A percentile compares a stretch with the other conserved stretches of the same genome.
Evolutionary conservation across 2,797 vertebrate genomes (phyloP).

Genomic region (Lepilemur ruficaudatus): DNA sequence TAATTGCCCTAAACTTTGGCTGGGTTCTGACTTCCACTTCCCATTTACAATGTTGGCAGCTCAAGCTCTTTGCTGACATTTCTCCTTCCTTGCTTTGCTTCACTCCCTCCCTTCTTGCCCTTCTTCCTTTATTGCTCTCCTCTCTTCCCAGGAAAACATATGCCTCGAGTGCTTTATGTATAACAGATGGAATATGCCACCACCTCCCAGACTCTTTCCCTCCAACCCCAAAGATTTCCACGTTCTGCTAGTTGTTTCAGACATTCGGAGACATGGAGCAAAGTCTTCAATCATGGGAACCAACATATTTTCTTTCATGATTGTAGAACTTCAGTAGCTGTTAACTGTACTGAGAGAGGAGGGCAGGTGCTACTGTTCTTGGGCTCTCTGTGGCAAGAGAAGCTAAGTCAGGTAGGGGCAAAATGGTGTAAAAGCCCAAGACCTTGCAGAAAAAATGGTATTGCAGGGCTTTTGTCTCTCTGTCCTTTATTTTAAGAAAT

Average conservation of each 20-base stretch:
- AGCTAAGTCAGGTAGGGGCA: background rate
- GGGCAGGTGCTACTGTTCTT: background rate
- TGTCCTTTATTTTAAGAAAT: background rate
- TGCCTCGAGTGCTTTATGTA: background rate
- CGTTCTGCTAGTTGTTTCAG: background rate
- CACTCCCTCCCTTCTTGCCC: background rate
- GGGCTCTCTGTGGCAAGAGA: background rate
- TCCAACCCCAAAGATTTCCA: background rate
- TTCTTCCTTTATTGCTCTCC: background rate
- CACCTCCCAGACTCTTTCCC: accelerated
- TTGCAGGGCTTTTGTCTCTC: background rate
- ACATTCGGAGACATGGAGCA: background rate
- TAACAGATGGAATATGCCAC: background rate
- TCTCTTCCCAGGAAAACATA: background rate
- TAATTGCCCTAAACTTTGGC: background rate
- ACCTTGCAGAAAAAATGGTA: background rate
- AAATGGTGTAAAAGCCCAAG: background rate
- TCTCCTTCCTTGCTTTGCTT: background rate
- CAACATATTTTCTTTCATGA: background rate
- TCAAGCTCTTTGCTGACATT: background rate
- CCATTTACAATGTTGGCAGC: too few relatives aligned
- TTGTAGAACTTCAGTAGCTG: background rate
- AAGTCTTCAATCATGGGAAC: background rate
- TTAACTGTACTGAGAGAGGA: background rate
- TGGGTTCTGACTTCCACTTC: background rate